Evolutionary conservation across 2,797 vertebrate species (phyloP), one percentile per base, ranked within the genome.

Genomic region (Galaxias olidus): DNA sequence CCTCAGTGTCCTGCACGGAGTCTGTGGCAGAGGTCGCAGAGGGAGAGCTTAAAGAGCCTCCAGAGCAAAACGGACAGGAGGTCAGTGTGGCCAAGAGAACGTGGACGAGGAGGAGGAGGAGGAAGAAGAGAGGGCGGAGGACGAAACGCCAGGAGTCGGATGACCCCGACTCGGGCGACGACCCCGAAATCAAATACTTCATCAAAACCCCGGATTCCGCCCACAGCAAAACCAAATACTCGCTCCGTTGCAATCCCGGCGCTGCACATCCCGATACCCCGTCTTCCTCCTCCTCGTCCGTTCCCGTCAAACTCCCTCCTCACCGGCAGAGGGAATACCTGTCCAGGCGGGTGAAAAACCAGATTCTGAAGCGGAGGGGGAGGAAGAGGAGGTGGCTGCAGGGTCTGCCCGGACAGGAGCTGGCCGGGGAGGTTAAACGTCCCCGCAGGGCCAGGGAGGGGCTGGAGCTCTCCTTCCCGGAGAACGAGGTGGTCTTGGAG

Each of bases 321-420:
- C 87, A 78, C 56, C 86, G 87, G 65, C 86, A 86, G 52, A 88
- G 90, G 63, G 89, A 91, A 68, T 90, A 91, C 59, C 75, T 91
- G 49, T 88, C 90, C 8, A 78, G 90, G 9, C 90, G 90, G 52
- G 80, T 86, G 4, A 92, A 93, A 64, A 92, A 86, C 60, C 87
- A 88, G 63, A 85, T 89, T 41, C 62, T 92, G 17, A 94, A 91
- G 78, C 85, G 88, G 47, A 89, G 90, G 58, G 92, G 91, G n/a
- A 78, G 72, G 58, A 92, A 91, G 71, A 91, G 89, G 44, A 78
- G 81, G 14, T 92, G 91, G 91, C 57, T 93, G 65, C 85, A 88
- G 62, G 88, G 77, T 74, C 74, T 84, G 69, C 85, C 71, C 1
- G 82, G 42, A 63, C 60, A 65, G 59, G 88, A 30, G 53, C 53